Evolutionary conservation across 2,113 vertebrate species (phyloP), one percentile per base, ranked within the genome.

Genomic region (Telmatochromis sp.): DNA sequence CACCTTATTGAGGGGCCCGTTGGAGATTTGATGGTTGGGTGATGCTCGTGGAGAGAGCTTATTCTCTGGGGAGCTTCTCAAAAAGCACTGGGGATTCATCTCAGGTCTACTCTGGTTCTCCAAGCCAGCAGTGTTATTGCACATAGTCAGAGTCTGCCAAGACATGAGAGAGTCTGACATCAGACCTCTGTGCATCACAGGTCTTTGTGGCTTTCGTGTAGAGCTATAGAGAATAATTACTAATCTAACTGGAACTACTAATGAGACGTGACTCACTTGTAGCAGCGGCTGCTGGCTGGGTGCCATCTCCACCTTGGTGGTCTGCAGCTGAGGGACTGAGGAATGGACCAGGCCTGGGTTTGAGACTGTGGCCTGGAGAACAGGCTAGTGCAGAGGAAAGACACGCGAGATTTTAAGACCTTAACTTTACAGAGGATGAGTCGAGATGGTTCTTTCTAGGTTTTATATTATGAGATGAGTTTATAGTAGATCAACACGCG

Each of bases 1-100:
- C 96, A 99, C 99, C 98, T 99, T 98, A 86, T 60, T 97, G 80
- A 97, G 90, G 1, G 96, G 96, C 81, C 98, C 98, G 6, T 99
- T 98, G 68, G 97, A 96, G 89, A 98, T 92, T 79, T 95, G 84
- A 10, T 95, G 87, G 95, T 96, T 63, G 94, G 96, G 84, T 58
- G 95, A 89, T 8, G 94, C 91, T 90, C 94, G 91, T 80, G 85
- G 55, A 94, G 97, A 93, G 92, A 94, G 37, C 65, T 93, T 89
- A 42, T 90, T 94, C 80, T 95, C 96, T 82, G 97, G 89, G 9
- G 96, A 94, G 86, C 95, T 97, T 87, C 92, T 97, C 65, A 97
- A 94, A 86, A 98, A 98, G 92, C 97, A 92, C 87, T 97, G 98
- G 11, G 90, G 75, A 88, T 94, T 97, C 31, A 95, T 89, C 10